phyloP scores from a whole-genome alignment of 2,113 vertebrate genomes.

The Osmerus mordax region DNA sequence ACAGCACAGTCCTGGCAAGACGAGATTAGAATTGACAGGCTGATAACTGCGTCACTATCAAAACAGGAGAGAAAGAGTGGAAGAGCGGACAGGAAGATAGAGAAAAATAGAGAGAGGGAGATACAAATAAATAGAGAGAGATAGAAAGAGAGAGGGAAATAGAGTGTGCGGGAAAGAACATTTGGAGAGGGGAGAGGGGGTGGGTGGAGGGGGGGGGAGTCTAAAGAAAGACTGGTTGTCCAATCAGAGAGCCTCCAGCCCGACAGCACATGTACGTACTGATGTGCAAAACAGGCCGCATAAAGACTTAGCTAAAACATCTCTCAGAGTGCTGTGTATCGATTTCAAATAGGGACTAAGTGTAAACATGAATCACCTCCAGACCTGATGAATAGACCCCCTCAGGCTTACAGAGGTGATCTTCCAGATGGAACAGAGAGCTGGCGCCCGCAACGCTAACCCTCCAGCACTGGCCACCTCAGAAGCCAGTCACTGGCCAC shows the following conservation, averaged over 20 bases:
- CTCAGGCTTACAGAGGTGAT: background rate
- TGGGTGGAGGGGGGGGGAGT: background rate
- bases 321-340: conserved; percentile 23
- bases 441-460: too few species aligned
- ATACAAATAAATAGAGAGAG: conserved; percentile 28
- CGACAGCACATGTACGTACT: conserved; percentile 32
- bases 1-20: conserved; percentile 65
- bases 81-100: conserved; percentile 14
- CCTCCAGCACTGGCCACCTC: background rate
- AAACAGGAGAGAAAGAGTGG: conserved; percentile 52
- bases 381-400: background rate
- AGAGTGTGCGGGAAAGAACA: conserved; percentile 1
- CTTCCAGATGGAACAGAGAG: background rate
- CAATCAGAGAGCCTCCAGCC: conserved; percentile 35
- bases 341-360: conserved; percentile 39
- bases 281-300: conserved; percentile 32
- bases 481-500: conserved; percentile 20
- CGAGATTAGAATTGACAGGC: conserved; percentile 74
- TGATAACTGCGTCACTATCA: conserved; percentile 71
- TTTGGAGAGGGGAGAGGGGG: background rate
- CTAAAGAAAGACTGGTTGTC: conserved; percentile 27
- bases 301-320: conserved; percentile 18
- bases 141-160: background rate
- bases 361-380: background rate
- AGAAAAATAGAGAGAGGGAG: conserved; percentile 27